Conservation (phyloP, 2,113 vertebrate species). For the Gorsachius goisagi region DNA sequence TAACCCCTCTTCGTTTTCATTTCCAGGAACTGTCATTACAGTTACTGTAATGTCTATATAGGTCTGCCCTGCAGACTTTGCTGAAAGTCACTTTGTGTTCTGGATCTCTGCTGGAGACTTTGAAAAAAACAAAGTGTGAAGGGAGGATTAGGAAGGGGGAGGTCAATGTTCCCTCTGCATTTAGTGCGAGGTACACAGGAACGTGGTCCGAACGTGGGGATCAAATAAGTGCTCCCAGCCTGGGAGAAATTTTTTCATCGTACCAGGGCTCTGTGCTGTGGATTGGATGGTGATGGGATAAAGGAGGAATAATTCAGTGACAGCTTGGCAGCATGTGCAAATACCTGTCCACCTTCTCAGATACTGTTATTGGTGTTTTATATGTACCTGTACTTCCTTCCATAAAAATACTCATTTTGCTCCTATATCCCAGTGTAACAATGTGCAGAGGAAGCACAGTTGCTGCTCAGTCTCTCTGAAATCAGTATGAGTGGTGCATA, state of each 20-base stretch:
- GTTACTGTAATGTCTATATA: neutral
- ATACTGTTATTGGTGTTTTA: neutral
- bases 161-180: neutral
- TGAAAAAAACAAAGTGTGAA: neutral
- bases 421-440: neutral
- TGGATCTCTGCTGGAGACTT: neutral
- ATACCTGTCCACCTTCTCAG: neutral
- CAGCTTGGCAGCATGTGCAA: neutral
- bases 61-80: neutral
- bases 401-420: neutral
- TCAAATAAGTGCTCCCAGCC: neutral
- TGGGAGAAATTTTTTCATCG: neutral
- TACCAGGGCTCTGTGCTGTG: neutral
- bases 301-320: neutral
- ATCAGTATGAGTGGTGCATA: neutral
- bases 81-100: neutral
- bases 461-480: neutral
- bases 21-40: conserved; percentile 19
- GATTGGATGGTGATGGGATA: neutral
- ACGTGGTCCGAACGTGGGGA: neutral
- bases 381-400: neutral
- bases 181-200: neutral
- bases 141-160: neutral
- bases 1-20: conserved; percentile 15
- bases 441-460: neutral